phyloP scores from a whole-genome alignment of 2,888 invertebrate genomes.

The Drosophila borborema region DNA sequence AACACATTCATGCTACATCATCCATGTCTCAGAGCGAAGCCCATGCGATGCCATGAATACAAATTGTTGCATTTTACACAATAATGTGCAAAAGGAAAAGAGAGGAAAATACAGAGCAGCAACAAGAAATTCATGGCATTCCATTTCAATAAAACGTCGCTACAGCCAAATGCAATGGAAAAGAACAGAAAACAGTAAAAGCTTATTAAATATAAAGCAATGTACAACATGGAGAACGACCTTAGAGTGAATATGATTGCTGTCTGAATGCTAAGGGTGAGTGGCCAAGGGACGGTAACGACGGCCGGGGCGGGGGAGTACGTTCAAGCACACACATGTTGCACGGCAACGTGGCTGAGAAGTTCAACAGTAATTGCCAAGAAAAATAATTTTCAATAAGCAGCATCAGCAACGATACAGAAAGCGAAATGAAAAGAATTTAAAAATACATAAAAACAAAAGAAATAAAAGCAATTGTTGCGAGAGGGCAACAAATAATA shows the following conservation, averaged over 20 bases:
- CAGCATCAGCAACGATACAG: slow-evolving; percentile 21
- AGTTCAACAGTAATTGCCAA: slow-evolving; percentile 67
- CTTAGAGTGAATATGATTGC: slow-evolving; percentile 39
- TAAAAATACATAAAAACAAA: slow-evolving; percentile 44
- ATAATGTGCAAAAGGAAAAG: slow-evolving; percentile 22
- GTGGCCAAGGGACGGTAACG: background rate
- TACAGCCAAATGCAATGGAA: slow-evolving; percentile 55
- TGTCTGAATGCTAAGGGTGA: slow-evolving; percentile 2
- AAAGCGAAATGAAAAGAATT: slow-evolving; percentile 62
- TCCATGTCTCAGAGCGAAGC: slow-evolving; percentile 46
- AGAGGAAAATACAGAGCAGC: slow-evolving; percentile 7
- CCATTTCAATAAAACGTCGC: slow-evolving; percentile 66
- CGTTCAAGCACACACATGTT: slow-evolving; percentile 40
- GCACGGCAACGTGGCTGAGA: slow-evolving; percentile 47
- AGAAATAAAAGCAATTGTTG: slow-evolving; percentile 49
- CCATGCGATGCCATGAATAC: slow-evolving; percentile 69
- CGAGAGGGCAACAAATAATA: slow-evolving; percentile 26
- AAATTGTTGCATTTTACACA: slow-evolving; percentile 72
- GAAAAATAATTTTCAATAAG: slow-evolving; percentile 65
- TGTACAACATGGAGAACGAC: slow-evolving; percentile 58
- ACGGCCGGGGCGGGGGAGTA: background rate
- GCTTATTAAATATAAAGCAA: slow-evolving; percentile 62
- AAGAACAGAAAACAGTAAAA: slow-evolving; percentile 20
- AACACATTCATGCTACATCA: slow-evolving; percentile 55
- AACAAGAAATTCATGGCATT: slow-evolving; percentile 56